Base-by-base conservation (phyloP, 2,888 invertebrate species). In the Chymomyza caudatula region DNA sequence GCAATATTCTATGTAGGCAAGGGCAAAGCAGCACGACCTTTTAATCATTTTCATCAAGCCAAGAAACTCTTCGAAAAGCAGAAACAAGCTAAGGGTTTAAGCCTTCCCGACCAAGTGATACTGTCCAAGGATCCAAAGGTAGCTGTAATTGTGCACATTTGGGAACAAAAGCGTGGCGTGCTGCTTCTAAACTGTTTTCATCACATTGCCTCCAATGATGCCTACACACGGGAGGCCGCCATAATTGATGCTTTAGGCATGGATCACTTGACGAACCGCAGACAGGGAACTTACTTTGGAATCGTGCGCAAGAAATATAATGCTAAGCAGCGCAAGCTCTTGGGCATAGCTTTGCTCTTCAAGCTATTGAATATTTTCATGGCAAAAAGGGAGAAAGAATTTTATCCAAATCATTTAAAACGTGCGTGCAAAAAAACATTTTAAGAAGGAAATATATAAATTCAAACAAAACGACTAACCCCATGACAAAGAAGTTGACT, bases 1-100 rank as follows among this genome's bases (percentile, higher is more conserved):
- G 93, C 97, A 0, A 94, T 98, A 73, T 99, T 99, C 90, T 99
- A 99, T 89, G 94, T 99, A 17, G 98, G 98, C 0, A 98, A 98
- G 91, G 98, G 98, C 65, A 97, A 96, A 88, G 93, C 95, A 8
- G 93, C 94, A 0, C 92, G 98, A 11, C 97, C 98, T 0, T 96
- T 96, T 81, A 93, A 94, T 0, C 98, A 83, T 15, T 25, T 83
- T 1, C 58, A 64, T 4, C 71, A 70, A 15, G 86, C 82, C 0
- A 49, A 71, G 1, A 78, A 77, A 44, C n/a, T 67, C 0, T 44
- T 85, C 11, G n/a, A 23, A 6, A 58, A 58, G 3, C 20, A 8
- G 15, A 55, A 13, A 1, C 60, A 5, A 3, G 29, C 11, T 37
- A 2, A 37, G 1, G 29, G 8, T 37, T 37, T 37, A 37, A 37